Evolutionary conservation across 1,140 invertebrate genomes (phyloP).

Genomic region (Harpegnathos saltator): DNA sequence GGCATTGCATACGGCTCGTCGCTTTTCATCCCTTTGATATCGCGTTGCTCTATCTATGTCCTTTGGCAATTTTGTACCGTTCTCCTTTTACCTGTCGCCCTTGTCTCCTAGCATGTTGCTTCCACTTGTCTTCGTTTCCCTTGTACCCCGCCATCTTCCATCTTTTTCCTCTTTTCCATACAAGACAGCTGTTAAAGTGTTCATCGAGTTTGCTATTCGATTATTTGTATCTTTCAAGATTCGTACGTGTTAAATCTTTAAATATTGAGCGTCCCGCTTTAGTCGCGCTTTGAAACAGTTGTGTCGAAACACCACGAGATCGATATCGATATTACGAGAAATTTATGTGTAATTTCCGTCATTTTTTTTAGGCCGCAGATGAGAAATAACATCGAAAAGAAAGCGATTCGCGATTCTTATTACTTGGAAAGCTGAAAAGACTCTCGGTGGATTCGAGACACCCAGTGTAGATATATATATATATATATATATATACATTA

Average conservation of each 20-base stretch:
- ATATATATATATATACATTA: conserved; percentile 18
- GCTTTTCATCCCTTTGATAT: conserved; percentile 73
- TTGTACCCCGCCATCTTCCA: not conserved
- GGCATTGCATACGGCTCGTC: conserved; percentile 43
- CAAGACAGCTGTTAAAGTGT: conserved; percentile 4
- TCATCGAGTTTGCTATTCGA: not conserved
- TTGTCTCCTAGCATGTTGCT: not conserved
- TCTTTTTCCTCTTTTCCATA: conserved; percentile 22
- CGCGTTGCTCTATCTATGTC: not conserved
- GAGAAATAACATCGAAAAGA: not conserved
- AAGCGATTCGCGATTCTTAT: not conserved
- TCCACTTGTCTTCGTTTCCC: not conserved
- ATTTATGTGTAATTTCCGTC: not conserved
- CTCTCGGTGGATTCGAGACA: not conserved
- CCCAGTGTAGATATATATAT: conserved; percentile 34
- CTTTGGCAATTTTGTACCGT: not conserved
- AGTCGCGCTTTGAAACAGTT: too few species aligned
- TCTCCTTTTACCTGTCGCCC: conserved; percentile 31
- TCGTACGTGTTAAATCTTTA: not conserved
- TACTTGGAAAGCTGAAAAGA: not conserved
- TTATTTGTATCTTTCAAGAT: not conserved
- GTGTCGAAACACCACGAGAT: not conserved
- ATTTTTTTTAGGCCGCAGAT: not conserved
- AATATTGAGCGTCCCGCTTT: not conserved
- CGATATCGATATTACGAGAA: not conserved